phyloP scores from a whole-genome alignment of 1,140 invertebrate species.

The Temnothorax curvispinosus region DNA sequence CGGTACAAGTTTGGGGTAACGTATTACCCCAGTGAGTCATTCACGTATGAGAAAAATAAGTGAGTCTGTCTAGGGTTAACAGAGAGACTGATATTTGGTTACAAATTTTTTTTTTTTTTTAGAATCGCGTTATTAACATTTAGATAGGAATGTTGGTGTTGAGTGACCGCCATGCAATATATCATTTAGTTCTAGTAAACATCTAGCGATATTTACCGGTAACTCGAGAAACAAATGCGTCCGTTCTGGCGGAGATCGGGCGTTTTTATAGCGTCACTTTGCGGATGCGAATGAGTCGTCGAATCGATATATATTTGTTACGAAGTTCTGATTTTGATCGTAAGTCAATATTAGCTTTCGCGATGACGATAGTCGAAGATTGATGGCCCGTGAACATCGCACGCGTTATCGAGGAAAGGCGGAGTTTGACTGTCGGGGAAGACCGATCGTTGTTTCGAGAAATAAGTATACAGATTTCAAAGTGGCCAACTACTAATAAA shows the following conservation, averaged over 20 bases:
- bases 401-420: neutral
- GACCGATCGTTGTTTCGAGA: neutral
- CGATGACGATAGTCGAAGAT: slow-evolving; percentile 26
- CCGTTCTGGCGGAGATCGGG: neutral
- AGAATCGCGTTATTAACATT: slow-evolving; percentile 18
- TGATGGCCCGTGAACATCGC: slow-evolving; percentile 14
- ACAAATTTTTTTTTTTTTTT: slow-evolving; percentile 15
- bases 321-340: slow-evolving; percentile 28
- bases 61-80: neutral
- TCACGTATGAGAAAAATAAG: no score
- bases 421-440: neutral
- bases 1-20: no score
- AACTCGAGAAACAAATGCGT: slow-evolving; percentile 29
- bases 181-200: neutral
- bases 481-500: neutral
- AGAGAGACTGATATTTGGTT: neutral
- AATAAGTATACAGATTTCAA: neutral
- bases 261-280: slow-evolving; percentile 43
- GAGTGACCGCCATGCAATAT: neutral
- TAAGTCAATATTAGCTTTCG: slow-evolving; percentile 60
- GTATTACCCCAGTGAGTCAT: no score
- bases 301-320: slow-evolving; percentile 38
- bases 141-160: neutral
- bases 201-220: neutral
- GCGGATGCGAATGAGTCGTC: neutral